Evolutionary conservation across 2,888 invertebrate species (phyloP).

Genomic region (Netelia inedita): DNA sequence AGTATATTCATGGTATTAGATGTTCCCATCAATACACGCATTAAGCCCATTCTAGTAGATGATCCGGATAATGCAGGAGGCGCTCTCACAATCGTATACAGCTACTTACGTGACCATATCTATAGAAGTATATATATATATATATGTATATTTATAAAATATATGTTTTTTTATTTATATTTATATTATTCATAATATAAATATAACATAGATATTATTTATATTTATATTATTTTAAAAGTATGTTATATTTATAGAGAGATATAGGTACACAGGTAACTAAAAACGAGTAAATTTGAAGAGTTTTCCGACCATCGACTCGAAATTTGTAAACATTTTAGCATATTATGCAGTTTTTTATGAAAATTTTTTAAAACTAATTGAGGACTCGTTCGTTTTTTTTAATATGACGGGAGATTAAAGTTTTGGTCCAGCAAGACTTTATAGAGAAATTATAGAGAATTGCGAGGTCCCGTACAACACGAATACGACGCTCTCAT

Average conservation of each 20-base stretch:
- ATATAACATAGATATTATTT: neutral
- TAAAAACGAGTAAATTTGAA: neutral
- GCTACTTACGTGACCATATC: constrained; percentile 67
- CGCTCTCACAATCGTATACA: constrained; percentile 59
- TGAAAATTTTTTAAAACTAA: no score
- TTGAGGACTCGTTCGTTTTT: no score
- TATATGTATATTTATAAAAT: constrained; percentile 22
- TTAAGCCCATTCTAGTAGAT: constrained; percentile 71
- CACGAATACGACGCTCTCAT: no score
- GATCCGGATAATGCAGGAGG: constrained; percentile 70
- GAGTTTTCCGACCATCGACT: neutral
- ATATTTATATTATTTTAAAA: neutral
- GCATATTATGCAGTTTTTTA: no score
- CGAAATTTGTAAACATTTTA: no score
- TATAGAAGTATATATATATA: constrained; percentile 11
- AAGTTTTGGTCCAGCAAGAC: no score
- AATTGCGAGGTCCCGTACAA: no score
- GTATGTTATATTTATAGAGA: neutral
- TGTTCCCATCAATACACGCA: constrained; percentile 64
- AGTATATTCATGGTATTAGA: constrained; percentile 63
- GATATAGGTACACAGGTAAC: neutral
- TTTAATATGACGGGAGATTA: no score
- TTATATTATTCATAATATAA: neutral
- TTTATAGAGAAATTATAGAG: no score
- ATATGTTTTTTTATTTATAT: neutral